Conservation (phyloP, 2,113 vertebrate genomes). For the Labrus mixtus region DNA sequence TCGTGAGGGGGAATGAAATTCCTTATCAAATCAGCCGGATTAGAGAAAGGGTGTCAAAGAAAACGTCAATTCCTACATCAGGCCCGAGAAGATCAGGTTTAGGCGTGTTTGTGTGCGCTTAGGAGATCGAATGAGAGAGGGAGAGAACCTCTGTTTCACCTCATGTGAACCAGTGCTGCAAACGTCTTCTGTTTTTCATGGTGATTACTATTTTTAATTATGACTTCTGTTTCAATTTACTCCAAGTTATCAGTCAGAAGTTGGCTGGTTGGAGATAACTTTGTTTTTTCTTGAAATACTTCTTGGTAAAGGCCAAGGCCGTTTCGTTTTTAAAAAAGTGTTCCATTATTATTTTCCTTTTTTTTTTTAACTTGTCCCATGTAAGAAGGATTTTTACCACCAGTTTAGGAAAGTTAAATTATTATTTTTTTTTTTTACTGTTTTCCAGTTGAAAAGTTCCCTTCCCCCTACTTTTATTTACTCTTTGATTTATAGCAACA, state of each 20-base stretch:
- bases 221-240: constrained; percentile 29
- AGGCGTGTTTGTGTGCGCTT: constrained; percentile 21
- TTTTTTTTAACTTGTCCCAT: too few relatives aligned
- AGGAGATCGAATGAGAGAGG: background rate
- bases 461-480: too few relatives aligned
- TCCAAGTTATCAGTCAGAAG: constrained; percentile 5
- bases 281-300: constrained; percentile 17
- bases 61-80: constrained; percentile 68
- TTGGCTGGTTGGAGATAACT: constrained; percentile 5
- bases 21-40: constrained; percentile 82
- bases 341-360: too few relatives aligned
- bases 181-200: background rate
- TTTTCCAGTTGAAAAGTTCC: too few relatives aligned
- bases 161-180: background rate
- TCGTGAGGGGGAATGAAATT: constrained; percentile 71
- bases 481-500: too few relatives aligned
- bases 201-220: constrained; percentile 35
- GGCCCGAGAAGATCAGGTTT: constrained; percentile 40
- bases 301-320: background rate
- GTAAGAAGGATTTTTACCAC: too few relatives aligned
- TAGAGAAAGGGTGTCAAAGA: constrained; percentile 66
- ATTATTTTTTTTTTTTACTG: too few relatives aligned
- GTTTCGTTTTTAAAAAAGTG: too few relatives aligned
- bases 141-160: background rate
- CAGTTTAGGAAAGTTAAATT: too few relatives aligned